A percentile compares a stretch with the other conserved stretches of the same genome.
Evolutionary conservation across 2,113 vertebrate species (phyloP).

Genomic region (Eidolon helvum): DNA sequence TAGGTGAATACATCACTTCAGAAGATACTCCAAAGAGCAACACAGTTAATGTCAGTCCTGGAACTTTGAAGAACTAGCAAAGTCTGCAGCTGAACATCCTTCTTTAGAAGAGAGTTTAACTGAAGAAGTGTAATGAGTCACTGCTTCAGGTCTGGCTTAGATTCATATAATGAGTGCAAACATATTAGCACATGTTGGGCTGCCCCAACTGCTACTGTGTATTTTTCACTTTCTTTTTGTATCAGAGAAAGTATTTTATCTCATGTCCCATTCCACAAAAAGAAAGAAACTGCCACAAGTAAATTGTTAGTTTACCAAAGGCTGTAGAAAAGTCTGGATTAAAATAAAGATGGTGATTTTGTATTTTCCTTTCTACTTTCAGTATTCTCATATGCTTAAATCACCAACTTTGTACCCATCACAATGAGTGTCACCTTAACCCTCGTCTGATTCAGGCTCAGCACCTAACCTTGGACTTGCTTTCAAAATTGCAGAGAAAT

Average conservation of each 20-base stretch:
- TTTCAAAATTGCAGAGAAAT: neutral
- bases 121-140: slow-evolving; percentile 7
- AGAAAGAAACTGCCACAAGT: neutral
- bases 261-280: neutral
- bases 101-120: neutral
- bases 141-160: neutral
- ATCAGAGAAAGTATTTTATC: neutral
- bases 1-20: neutral
- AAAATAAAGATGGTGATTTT: neutral
- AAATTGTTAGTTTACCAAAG: neutral
- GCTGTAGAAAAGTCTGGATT: neutral
- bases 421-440: neutral
- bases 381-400: neutral
- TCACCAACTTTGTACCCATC: neutral
- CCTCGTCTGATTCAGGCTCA: neutral
- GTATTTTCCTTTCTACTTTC: neutral
- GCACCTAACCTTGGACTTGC: neutral
- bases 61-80: neutral
- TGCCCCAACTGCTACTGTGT: neutral
- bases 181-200: neutral
- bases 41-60: neutral
- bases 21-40: neutral
- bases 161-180: slow-evolving; percentile 5
- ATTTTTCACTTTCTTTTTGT: slow-evolving; percentile 24
- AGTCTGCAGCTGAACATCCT: neutral